Evolutionary conservation across 2,888 invertebrate genomes (phyloP).

Genomic region (Trissolcus japonicus): DNA sequence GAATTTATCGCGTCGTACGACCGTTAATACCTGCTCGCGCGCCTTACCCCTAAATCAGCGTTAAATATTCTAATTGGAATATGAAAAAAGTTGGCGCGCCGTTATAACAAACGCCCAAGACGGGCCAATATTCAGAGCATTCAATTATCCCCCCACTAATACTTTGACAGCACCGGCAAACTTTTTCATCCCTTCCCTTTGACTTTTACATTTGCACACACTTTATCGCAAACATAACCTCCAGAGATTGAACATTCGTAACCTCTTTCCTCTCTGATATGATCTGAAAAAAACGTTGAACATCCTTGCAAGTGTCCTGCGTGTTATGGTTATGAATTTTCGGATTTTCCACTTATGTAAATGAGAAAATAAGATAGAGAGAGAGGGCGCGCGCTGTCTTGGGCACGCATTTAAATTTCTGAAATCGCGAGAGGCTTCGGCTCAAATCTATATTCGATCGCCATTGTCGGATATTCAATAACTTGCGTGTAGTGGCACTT

Average conservation of each 20-base stretch:
- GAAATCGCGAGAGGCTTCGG: slow-evolving; percentile 37
- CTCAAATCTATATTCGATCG: slow-evolving; percentile 60
- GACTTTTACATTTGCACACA: neutral
- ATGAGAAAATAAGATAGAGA: no score
- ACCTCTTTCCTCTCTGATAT: no score
- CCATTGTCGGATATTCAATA: slow-evolving; percentile 62
- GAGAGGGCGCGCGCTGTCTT: no score
- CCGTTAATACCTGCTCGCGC: slow-evolving; percentile 74
- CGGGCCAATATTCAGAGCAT: slow-evolving; percentile 47
- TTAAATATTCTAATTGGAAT: slow-evolving; percentile 76
- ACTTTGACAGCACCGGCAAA: slow-evolving; percentile 37
- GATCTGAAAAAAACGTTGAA: no score
- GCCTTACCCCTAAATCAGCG: slow-evolving; percentile 73
- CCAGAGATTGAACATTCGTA: no score
- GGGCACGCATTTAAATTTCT: slow-evolving; percentile 18
- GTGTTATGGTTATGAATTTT: no score
- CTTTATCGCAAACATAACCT: no score
- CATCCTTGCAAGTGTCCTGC: no score
- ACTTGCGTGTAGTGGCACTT: slow-evolving; percentile 61
- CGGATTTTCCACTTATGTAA: no score
- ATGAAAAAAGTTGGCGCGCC: slow-evolving; percentile 75
- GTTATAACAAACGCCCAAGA: slow-evolving; percentile 34
- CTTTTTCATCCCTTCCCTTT: neutral
- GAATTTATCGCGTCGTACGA: slow-evolving; percentile 74
- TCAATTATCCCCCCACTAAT: slow-evolving; percentile 39